A percentile compares a stretch with the other conserved stretches of the same genome.
phyloP scores from a whole-genome alignment of 2,888 invertebrate genomes.

The Strigamia transsilvanica region DNA sequence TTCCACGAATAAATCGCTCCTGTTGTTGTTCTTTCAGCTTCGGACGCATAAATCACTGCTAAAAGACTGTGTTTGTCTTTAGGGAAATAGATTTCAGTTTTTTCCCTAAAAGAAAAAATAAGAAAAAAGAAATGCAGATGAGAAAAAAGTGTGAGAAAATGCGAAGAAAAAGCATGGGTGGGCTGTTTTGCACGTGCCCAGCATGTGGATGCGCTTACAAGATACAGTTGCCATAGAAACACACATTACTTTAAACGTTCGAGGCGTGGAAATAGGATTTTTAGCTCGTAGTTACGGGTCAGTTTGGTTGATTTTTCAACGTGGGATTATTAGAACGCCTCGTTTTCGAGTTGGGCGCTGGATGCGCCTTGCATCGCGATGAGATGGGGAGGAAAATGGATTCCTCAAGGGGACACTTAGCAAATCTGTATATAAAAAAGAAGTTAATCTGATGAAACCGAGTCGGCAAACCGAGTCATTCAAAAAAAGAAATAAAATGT shows the following conservation, averaged over 20 bases:
- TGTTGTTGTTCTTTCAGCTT: neutral
- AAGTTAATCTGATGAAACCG: constrained; percentile 24
- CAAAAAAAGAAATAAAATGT: neutral
- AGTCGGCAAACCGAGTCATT: neutral
- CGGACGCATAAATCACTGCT: neutral
- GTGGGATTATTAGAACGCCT: constrained; percentile 10
- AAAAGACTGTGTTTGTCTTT: neutral
- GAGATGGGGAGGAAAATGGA: constrained; percentile 18
- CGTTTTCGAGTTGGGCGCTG: neutral
- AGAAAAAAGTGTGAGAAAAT: constrained; percentile 5
- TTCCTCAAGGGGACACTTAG: constrained; percentile 34
- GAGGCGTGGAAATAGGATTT: neutral
- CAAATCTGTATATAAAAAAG: constrained; percentile 16
- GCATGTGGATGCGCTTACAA: constrained; percentile 5
- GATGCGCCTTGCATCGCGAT: constrained; percentile 9
- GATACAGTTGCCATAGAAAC: neutral
- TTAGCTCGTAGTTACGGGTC: constrained; percentile 18
- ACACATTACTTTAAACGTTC: neutral
- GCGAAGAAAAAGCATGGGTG: neutral
- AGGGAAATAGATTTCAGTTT: constrained; percentile 9
- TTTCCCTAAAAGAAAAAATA: neutral
- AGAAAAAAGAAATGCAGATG: neutral
- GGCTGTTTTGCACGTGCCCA: constrained; percentile 16
- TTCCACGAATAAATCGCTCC: neutral
- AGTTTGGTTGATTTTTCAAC: constrained; percentile 23